phyloP scores from a whole-genome alignment of 2,888 invertebrate species.

The Leptinotarsa juncta region DNA sequence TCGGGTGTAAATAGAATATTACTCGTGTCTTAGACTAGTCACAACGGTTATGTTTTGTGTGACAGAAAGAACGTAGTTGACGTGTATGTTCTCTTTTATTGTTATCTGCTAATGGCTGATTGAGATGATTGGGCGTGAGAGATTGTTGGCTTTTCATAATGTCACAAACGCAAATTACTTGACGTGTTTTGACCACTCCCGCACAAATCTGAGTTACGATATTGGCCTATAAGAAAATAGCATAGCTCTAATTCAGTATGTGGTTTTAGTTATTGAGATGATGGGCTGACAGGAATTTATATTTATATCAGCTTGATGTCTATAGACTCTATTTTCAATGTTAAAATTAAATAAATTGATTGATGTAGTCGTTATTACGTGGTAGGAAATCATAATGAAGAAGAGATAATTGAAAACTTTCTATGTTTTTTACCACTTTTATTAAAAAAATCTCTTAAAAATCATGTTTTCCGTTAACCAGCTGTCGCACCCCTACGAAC shows the following conservation, averaged over 20 bases:
- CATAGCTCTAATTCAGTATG: background rate
- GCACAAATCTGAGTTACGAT: slow-evolving; percentile 32
- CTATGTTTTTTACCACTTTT: no score
- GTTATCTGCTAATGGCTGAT: slow-evolving; percentile 53
- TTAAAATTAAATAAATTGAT: no score
- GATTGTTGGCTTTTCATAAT: slow-evolving; percentile 41
- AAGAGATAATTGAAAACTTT: no score
- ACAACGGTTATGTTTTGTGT: background rate
- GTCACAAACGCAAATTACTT: slow-evolving; percentile 45
- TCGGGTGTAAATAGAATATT: no score
- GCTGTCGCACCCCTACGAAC: no score
- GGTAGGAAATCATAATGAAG: no score
- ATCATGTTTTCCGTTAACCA: no score
- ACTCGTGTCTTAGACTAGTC: slow-evolving; percentile 10
- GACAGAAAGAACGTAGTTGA: slow-evolving; percentile 13
- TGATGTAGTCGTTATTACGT: no score
- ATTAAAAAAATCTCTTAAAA: no score
- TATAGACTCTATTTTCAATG: no score
- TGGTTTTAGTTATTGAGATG: background rate
- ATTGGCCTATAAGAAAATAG: slow-evolving; percentile 32
- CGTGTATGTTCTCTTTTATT: slow-evolving; percentile 47
- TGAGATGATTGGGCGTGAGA: slow-evolving; percentile 46
- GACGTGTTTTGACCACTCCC: slow-evolving; percentile 42
- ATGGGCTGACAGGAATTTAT: background rate
- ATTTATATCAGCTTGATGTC: background rate